These are phyloP conservation scores for Drosophila neocordata DNA, from an alignment of 1,140 invertebrate genomes.

Conservation along the genomic window DNA sequence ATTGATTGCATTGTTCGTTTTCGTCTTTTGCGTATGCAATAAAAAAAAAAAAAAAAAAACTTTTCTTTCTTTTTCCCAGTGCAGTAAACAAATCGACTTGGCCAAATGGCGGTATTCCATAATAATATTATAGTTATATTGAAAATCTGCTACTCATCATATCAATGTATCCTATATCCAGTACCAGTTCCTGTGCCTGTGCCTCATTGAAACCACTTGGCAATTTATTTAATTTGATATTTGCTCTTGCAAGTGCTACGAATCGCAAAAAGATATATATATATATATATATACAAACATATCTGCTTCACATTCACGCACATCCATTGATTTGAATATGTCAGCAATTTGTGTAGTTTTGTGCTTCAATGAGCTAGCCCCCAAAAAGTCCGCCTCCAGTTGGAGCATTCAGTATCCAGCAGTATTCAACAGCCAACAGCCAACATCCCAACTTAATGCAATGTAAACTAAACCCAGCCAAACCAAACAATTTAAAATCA, in stretches of 20 bases:
- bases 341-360: constrained; percentile 81
- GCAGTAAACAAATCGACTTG: constrained; percentile 45
- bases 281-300: neutral
- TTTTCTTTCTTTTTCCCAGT: neutral
- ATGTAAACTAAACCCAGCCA: constrained; percentile 67
- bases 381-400: constrained; percentile 3
- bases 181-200: no score
- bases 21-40: constrained; percentile 21
- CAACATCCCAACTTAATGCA: constrained; percentile 23
- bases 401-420: neutral
- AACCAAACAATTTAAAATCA: constrained; percentile 81
- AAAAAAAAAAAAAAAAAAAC: no score
- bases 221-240: constrained; percentile 72
- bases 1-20: constrained; percentile 41
- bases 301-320: constrained; percentile 22
- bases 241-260: constrained; percentile 64
- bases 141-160: constrained; percentile 19
- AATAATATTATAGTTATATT: neutral
- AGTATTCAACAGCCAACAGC: constrained; percentile 11
- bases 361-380: constrained; percentile 63
- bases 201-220: constrained; percentile 33
- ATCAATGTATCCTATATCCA: neutral
- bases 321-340: constrained; percentile 77
- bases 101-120: neutral
- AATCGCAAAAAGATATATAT: constrained; percentile 38